Evolutionary conservation across 2,888 invertebrate species (phyloP), one percentile per base, ranked within the genome.

Genomic region (Elmis aenea): DNA sequence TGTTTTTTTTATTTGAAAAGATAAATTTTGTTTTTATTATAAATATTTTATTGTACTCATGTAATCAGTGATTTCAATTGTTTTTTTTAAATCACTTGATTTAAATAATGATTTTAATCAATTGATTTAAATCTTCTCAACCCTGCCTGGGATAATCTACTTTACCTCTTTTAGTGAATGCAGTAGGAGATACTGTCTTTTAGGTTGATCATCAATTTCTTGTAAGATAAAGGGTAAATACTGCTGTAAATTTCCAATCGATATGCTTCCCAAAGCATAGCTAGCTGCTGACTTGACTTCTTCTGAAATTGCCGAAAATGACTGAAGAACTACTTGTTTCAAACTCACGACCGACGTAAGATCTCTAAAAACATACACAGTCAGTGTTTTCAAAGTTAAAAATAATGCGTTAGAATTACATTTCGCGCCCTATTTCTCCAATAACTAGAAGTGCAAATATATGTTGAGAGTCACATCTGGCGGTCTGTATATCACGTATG

Each of bases 201-300:
- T 92, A 0, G 95, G 93, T 61, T 95, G 91, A 20, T 84, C 83
- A 57, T 93, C 89, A 48, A 97, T 97, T 70, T 97, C 94, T 38
- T 83, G 76, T 23, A 99, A 72, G 45, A 99, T 90, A 60, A 95
- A 91, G 0, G 97, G 96, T 57, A 99, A 75, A 71, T 92, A 97
- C 57, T 86, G 83, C 6, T 84, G 83, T 49, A 99, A 72, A 69
- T 96, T 97, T 26, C 99, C 99, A 36, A 96, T 92, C 3, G 93
- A 91, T 13, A 99, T 85, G 33, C 93, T 93, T 10, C 97, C 96
- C 26, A 99, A 75, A 1, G 97, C 91, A 68, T 96, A 94, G 49
- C 96, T 94, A 8, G 97, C 97, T 0, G 96, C 96, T 0, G 92
- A 90, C 68, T 97, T 97, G 2, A 99, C 89, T 68, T 99, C 96